Conservation (phyloP, 2,797 vertebrate genomes). For the Xerus rutilus region DNA sequence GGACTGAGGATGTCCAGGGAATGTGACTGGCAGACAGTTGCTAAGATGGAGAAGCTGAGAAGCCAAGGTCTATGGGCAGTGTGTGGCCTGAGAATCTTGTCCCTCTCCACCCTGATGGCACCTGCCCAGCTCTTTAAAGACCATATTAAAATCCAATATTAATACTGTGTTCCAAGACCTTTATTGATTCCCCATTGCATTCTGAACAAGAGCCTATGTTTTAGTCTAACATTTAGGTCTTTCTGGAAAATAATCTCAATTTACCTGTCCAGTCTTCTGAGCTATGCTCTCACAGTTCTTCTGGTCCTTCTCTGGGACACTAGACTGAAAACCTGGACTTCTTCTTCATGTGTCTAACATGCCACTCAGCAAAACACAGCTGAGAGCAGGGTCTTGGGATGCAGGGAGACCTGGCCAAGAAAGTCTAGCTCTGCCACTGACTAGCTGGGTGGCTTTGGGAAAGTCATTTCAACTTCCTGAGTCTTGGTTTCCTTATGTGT, state of each 20-base stretch:
- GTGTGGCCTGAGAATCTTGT: background rate
- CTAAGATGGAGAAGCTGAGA: background rate
- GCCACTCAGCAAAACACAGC: background rate
- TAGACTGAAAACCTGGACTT: no score
- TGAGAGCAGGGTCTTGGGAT: background rate
- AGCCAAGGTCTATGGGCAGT: background rate
- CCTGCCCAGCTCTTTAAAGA: background rate
- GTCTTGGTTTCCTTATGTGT: background rate
- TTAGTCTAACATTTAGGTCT: background rate
- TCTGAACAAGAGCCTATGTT: background rate
- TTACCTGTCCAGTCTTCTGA: background rate
- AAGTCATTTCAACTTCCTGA: background rate
- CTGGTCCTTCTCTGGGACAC: background rate
- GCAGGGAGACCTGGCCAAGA: background rate
- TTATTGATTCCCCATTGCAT: background rate
- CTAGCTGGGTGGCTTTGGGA: background rate
- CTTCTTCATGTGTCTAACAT: background rate
- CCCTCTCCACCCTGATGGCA: background rate
- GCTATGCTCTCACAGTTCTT: no score
- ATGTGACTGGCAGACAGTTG: background rate
- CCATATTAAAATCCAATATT: background rate
- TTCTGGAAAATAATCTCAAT: background rate
- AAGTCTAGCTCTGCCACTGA: background rate
- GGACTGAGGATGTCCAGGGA: background rate
- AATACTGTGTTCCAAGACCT: background rate